Conservation (phyloP, 2,113 vertebrate genomes). For the Zeus faber region DNA sequence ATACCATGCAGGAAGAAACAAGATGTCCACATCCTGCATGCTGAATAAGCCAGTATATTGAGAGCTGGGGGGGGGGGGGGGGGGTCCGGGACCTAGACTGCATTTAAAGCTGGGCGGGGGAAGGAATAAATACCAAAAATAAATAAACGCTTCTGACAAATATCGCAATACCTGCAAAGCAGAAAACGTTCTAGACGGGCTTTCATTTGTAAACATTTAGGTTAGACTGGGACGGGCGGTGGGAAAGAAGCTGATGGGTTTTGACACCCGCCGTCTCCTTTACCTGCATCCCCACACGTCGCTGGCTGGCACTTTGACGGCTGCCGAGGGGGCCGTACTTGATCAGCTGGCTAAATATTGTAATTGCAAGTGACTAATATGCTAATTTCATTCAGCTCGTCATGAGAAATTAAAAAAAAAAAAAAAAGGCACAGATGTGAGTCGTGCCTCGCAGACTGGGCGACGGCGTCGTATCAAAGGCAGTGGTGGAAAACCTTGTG, state of each 20-base stretch:
- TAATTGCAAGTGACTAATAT: constrained; percentile 61
- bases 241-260: constrained; percentile 55
- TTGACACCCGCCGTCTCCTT: constrained; percentile 65
- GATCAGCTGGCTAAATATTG: constrained; percentile 64
- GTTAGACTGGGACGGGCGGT: constrained; percentile 29
- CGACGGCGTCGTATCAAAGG: too few relatives aligned
- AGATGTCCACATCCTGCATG: constrained; percentile 74
- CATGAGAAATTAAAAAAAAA: too few relatives aligned
- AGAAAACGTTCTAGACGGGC: constrained; percentile 27
- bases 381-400: constrained; percentile 58
- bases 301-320: constrained; percentile 55
- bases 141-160: constrained; percentile 37
- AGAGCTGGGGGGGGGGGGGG: constrained; percentile 55
- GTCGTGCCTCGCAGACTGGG: too few relatives aligned
- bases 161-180: constrained; percentile 18
- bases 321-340: constrained; percentile 56
- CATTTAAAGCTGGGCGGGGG: too few relatives aligned
- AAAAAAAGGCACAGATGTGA: constrained; percentile 41
- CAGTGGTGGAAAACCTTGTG: too few relatives aligned
- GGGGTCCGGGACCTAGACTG: too few relatives aligned
- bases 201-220: constrained; percentile 47
- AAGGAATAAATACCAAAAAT: constrained; percentile 29
- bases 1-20: constrained; percentile 70
- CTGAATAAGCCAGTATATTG: constrained; percentile 79
- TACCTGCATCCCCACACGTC: constrained; percentile 59